A percentile compares a stretch with the other conserved stretches of the same genome.
These are phyloP conservation scores for Hypselothyrea guttata DNA, from an alignment of 2,888 invertebrate species.

Conservation along the genomic window DNA sequence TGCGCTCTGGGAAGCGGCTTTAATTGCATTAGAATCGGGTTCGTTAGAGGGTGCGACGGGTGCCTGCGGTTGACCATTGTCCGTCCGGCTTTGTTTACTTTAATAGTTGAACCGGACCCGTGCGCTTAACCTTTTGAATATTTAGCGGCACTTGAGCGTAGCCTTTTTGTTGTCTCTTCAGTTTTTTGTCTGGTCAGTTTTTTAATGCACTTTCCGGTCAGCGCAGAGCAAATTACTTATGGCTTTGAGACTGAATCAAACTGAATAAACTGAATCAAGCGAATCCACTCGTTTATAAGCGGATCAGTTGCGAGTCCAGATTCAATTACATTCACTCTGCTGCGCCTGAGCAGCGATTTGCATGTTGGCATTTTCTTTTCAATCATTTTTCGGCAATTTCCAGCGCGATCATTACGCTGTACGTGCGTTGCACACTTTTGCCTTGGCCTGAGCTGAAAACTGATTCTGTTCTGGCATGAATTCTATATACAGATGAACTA, in stretches of 20 bases:
- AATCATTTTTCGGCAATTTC: slow-evolving; percentile 57
- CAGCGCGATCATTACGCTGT: slow-evolving; percentile 50
- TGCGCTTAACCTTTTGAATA: slow-evolving; percentile 69
- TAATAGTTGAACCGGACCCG: slow-evolving; percentile 36
- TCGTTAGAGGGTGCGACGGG: slow-evolving; percentile 33
- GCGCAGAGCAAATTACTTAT: slow-evolving; percentile 23
- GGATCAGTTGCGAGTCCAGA: slow-evolving; percentile 56
- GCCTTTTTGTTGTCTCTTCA: slow-evolving; percentile 16
- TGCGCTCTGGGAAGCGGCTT: slow-evolving; percentile 25
- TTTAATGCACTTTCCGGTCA: slow-evolving; percentile 63
- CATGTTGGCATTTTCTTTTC: slow-evolving; percentile 37
- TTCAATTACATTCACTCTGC: slow-evolving; percentile 13
- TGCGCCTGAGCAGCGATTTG: slow-evolving; percentile 46
- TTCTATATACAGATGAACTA: not conserved
- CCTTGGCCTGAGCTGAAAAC: slow-evolving; percentile 24
- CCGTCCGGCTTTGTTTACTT: slow-evolving; percentile 59
- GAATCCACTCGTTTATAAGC: slow-evolving; percentile 56
- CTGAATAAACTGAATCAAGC: slow-evolving; percentile 6
- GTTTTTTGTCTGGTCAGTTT: slow-evolving; percentile 28
- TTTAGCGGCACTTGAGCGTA: slow-evolving; percentile 48
- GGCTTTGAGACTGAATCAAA: not conserved
- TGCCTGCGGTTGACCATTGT: slow-evolving; percentile 33
- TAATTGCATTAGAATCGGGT: slow-evolving; percentile 64
- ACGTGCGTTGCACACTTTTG: slow-evolving; percentile 65
- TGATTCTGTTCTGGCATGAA: slow-evolving; percentile 27